phyloP scores from a whole-genome alignment of 64 coral and sea anemone species.

The Pachyseris speciosa region DNA sequence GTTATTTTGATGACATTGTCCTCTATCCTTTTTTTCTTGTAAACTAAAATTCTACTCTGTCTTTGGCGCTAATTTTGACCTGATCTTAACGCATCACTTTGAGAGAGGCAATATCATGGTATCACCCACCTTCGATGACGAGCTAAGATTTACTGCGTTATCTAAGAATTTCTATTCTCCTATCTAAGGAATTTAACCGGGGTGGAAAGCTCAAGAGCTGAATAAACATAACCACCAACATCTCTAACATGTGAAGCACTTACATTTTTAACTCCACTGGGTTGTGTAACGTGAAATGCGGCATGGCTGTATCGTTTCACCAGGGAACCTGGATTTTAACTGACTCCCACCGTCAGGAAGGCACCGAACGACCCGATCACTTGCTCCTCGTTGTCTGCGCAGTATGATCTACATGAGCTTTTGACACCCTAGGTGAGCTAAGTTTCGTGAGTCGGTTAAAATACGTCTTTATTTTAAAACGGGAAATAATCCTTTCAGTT shows the following conservation, averaged over 20 bases:
- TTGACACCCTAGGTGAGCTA: not conserved
- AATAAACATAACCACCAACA: not conserved
- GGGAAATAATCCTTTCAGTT: not conserved
- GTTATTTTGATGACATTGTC: not conserved
- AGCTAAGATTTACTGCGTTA: not conserved
- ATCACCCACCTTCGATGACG: not conserved
- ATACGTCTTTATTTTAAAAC: not conserved
- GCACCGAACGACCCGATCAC: not conserved
- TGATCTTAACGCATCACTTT: not conserved
- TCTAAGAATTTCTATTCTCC: not conserved
- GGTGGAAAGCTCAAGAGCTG: not conserved
- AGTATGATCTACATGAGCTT: not conserved
- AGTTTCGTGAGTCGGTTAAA: not conserved
- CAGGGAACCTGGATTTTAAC: not conserved
- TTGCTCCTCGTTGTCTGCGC: not conserved
- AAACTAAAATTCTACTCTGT: not conserved
- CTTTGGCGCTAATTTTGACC: not conserved
- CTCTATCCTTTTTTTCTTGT: not conserved
- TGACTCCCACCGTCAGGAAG: not conserved
- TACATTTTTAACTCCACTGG: slow-evolving; percentile 16
- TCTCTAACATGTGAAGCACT: not conserved
- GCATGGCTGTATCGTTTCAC: not conserved
- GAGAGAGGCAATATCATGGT: not conserved
- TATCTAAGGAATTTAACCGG: not conserved
- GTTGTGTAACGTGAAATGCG: slow-evolving; percentile 3